These are phyloP conservation scores for Hestina assimilis DNA, from an alignment of 1,140 invertebrate genomes.

Conservation along the genomic window DNA sequence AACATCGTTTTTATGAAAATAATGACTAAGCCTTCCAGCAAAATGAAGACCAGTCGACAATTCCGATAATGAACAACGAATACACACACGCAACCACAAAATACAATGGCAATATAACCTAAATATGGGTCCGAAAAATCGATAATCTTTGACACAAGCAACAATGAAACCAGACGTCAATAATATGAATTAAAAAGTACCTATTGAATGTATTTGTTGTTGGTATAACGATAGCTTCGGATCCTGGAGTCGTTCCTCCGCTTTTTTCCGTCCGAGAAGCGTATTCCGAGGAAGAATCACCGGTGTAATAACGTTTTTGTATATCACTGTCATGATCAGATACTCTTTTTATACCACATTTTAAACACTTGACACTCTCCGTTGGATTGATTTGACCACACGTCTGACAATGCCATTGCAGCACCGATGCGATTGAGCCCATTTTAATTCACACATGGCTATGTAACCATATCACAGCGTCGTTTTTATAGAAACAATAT, in stretches of 20 bases:
- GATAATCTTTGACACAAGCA: conserved; percentile 66
- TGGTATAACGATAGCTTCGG: conserved; percentile 63
- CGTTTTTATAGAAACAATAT: conserved; percentile 72
- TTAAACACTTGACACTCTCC: conserved; percentile 87
- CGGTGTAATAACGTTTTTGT: conserved; percentile 56
- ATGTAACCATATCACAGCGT: conserved; percentile 74
- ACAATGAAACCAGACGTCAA: conserved; percentile 53
- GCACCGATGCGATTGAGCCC: conserved; percentile 93
- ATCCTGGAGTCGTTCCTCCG: conserved; percentile 63
- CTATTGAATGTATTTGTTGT: conserved; percentile 66
- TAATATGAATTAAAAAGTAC: conserved; percentile 48
- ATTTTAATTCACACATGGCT: conserved; percentile 82
- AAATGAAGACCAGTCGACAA: conserved; percentile 46
- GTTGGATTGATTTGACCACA: conserved; percentile 93
- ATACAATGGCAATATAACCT: conserved; percentile 73
- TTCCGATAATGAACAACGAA: conserved; percentile 54
- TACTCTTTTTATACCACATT: conserved; percentile 83
- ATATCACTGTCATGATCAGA: conserved; percentile 73
- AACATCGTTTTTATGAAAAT: conserved; percentile 35
- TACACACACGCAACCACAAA: conserved; percentile 47
- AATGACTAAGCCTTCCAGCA: conserved; percentile 49
- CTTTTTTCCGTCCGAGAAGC: conserved; percentile 64
- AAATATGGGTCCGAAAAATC: conserved; percentile 73
- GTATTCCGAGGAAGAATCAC: conserved; percentile 65
- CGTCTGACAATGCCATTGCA: conserved; percentile 92